Evolutionary conservation across 2,888 invertebrate species (phyloP), one percentile per base, ranked within the genome.

Genomic region (Drosophila meridionalis): DNA sequence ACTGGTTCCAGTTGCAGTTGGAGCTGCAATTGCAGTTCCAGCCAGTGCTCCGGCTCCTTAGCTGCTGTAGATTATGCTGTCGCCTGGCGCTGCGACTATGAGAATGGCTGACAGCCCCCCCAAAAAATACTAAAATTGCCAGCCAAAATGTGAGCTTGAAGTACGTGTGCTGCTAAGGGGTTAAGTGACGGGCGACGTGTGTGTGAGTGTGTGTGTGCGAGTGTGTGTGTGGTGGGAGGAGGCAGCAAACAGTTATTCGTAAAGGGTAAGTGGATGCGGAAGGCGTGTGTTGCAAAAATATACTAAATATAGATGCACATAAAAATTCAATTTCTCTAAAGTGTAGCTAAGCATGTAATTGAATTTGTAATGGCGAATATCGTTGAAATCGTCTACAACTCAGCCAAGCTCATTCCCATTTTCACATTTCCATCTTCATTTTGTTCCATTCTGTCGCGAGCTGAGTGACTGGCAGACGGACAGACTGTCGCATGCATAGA

Each of bases 261-360:
- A 48, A 48, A 30, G 48, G 59, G n/a, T 38, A 14, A n/a, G 48
- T 32, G 30, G 2, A 32, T 47, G 20, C 20, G 64, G 58, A 74
- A 65, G 52, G 52, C 52, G 73, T 76, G 73, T 76, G 77, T 76
- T 77, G 82, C 78, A 85, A 82, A 83, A 78, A 86, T 82, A 87
- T 83, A 87, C 82, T 87, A 86, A 85, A 78, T 76, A 79, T 76
- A 82, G 87, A 85, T 85, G 85, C 85, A 85, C 85, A 89, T 88
- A 87, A 85, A 90, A 90, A 87, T 90, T 89, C 89, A 87, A 80
- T 89, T 89, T 85, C 82, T 83, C 89, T 86, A 91, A 90, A 91
- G 90, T 90, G 91, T 89, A 91, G 87, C 91, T 91, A 85, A 91
- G 91, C 91, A 91, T 91, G 91, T 91, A 91, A 91, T 91, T 91